A percentile compares a stretch with the other conserved stretches of the same genome.
These are phyloP conservation scores for Xiphophorus hellerii DNA, from an alignment of 2,113 vertebrate genomes.

Conservation along the genomic window DNA sequence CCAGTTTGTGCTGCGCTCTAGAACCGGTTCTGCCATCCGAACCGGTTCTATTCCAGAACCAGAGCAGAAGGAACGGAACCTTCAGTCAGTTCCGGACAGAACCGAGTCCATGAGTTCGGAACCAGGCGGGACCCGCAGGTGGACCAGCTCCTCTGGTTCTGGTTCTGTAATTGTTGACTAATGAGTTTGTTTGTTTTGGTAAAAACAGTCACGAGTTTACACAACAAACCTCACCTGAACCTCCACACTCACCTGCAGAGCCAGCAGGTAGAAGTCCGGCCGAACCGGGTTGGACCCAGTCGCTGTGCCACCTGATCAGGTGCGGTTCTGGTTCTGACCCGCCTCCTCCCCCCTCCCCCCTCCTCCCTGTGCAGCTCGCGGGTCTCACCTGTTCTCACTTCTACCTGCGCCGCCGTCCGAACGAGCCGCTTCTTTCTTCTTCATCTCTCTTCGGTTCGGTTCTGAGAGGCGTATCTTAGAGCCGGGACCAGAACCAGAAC, in stretches of 20 bases:
- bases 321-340: background rate
- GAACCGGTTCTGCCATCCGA: too few species aligned
- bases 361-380: background rate
- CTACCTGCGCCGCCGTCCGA: constrained; percentile 25
- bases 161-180: constrained; percentile 66
- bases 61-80: too few species aligned
- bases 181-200: constrained; percentile 74
- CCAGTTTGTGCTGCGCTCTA: too few species aligned
- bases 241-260: background rate
- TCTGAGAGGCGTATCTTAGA: too few species aligned
- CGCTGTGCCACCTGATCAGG: too few species aligned
- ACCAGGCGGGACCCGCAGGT: too few species aligned
- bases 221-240: constrained; percentile 39
- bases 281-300: too few species aligned
- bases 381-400: constrained; percentile 47
- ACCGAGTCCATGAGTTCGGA: too few species aligned
- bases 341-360: background rate
- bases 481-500: background rate
- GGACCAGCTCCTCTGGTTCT: background rate
- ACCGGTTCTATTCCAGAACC: too few species aligned
- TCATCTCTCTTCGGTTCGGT: background rate
- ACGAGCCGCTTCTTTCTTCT: too few species aligned
- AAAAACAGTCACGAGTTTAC: constrained; percentile 61
- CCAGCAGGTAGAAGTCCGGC: too few species aligned
- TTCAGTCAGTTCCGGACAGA: too few species aligned